Conservation (phyloP, 2,113 vertebrate genomes). For the Ia io region DNA sequence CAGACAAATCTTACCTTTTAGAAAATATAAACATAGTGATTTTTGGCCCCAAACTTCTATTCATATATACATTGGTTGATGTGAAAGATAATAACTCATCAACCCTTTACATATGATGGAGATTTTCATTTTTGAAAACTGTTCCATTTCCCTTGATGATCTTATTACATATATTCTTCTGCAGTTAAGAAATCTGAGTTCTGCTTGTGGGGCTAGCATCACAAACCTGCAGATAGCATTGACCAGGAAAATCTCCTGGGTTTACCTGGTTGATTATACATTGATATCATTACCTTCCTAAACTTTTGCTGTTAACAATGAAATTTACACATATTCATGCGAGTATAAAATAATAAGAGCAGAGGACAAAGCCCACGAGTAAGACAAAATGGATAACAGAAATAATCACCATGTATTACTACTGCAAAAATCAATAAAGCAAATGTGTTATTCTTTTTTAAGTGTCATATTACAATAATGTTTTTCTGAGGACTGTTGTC, state of each 20-base stretch:
- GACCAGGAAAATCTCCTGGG: background rate
- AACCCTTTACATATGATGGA: background rate
- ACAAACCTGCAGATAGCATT: background rate
- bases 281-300: conserved; percentile 62
- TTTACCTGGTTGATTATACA: conserved; percentile 51
- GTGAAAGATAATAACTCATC: background rate
- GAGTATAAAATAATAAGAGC: conserved; percentile 40
- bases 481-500: conserved; percentile 81
- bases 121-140: background rate
- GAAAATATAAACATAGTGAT: background rate
- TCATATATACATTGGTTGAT: background rate
- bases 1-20: background rate
- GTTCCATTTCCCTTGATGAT: background rate
- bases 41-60: background rate
- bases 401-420: conserved; percentile 74
- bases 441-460: conserved; percentile 81
- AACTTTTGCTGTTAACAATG: conserved; percentile 29
- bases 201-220: background rate
- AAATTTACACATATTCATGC: conserved; percentile 61
- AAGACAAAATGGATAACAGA: conserved; percentile 69
- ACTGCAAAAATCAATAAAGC: conserved; percentile 78
- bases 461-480: conserved; percentile 80
- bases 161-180: background rate
- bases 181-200: background rate
- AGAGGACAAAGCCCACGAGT: conserved; percentile 57